These are phyloP conservation scores for Rhamphomyia laevipes DNA, from an alignment of 2,888 invertebrate genomes.

Conservation along the genomic window DNA sequence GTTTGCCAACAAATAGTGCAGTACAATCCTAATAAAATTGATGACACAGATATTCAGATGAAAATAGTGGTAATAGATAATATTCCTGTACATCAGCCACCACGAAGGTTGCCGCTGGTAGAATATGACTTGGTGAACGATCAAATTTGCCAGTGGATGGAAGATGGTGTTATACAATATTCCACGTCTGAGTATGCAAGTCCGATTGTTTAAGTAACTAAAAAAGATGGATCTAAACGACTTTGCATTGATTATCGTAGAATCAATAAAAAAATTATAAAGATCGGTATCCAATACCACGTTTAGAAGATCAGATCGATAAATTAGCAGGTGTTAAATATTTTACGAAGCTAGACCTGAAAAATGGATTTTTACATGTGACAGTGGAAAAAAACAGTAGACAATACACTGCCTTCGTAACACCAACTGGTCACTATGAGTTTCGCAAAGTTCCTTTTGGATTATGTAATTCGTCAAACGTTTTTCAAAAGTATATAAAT, in stretches of 20 bases:
- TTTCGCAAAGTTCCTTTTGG: conserved; percentile 29
- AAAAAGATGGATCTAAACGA: conserved; percentile 6
- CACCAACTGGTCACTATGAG: conserved; percentile 23
- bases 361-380: conserved; percentile 28
- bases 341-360: conserved; percentile 23
- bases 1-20: no score
- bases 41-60: no score
- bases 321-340: conserved; percentile 19
- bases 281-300: conserved; percentile 20
- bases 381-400: conserved; percentile 17
- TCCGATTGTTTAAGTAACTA: not conserved
- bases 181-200: conserved; percentile 13
- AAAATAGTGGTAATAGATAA: no score
- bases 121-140: no score
- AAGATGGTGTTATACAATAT: no score
- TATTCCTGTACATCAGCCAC: no score
- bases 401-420: conserved; percentile 25
- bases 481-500: conserved; percentile 22
- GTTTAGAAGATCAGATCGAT: conserved; percentile 24
- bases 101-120: no score
- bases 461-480: conserved; percentile 22
- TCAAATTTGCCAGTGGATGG: no score
- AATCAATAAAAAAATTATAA: conserved; percentile 16
- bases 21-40: no score
- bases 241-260: conserved; percentile 20